Conservation (phyloP, 1,140 invertebrate species). For the Camponotus vicinus region DNA sequence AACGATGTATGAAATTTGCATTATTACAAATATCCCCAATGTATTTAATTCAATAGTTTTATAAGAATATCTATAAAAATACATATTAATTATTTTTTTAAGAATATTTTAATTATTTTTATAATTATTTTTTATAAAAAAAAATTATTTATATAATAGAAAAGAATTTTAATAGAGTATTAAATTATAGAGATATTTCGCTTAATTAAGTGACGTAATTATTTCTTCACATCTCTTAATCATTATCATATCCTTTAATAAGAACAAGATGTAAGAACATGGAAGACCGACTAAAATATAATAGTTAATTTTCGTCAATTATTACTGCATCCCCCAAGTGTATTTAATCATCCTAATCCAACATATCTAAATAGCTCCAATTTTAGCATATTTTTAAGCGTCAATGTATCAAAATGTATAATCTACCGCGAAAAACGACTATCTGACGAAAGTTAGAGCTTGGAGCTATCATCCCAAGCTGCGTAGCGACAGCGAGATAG, state of each 20-base stretch:
- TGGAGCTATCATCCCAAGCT: slow-evolving; percentile 7
- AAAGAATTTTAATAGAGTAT: slow-evolving; percentile 4
- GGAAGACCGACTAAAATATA: not conserved
- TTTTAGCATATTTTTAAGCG: not conserved
- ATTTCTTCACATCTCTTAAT: not conserved
- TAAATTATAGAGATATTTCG: not conserved
- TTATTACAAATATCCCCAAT: slow-evolving; percentile 25
- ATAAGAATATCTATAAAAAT: too few species aligned
- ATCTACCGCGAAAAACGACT: not conserved
- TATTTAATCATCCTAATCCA: not conserved
- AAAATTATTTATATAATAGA: too few species aligned
- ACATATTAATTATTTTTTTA: too few species aligned
- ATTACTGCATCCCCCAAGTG: not conserved
- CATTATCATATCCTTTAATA: not conserved
- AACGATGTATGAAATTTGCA: not conserved
- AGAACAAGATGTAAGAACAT: not conserved
- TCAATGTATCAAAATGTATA: not conserved
- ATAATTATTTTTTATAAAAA: too few species aligned
- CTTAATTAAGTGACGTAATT: not conserved
- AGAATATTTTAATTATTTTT: too few species aligned
- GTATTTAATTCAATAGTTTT: not conserved
- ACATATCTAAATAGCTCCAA: not conserved
- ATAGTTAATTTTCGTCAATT: not conserved
- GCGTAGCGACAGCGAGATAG: slow-evolving; percentile 36
- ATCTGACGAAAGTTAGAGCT: slow-evolving; percentile 2